These are phyloP conservation scores for Aphidius gifuensis DNA, from an alignment of 1,140 invertebrate species.

Conservation along the genomic window DNA sequence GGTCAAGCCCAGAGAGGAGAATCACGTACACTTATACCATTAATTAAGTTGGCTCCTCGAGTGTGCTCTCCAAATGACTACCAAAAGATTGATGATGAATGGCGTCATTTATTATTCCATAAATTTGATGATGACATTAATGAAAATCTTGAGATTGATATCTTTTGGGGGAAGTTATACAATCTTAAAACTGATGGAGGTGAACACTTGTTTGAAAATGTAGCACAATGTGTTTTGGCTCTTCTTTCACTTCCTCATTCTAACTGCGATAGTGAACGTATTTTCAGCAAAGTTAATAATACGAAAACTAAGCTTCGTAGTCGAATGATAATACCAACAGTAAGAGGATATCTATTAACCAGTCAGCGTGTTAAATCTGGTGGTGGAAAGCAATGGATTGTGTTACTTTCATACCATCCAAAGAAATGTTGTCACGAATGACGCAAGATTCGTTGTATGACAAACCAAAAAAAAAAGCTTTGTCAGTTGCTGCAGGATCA, in stretches of 20 bases:
- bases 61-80: not conserved
- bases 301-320: conserved; percentile 25
- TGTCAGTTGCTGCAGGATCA: no score
- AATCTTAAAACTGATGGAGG: not conserved
- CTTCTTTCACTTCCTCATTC: conserved; percentile 24
- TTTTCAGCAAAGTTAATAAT: conserved; percentile 24
- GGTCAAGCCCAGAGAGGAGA: not conserved
- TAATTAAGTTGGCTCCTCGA: not conserved
- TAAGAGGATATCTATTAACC: conserved; percentile 18
- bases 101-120: conserved; percentile 1
- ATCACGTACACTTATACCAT: not conserved
- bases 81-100: conserved; percentile 11
- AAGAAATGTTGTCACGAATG: not conserved
- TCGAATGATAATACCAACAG: conserved; percentile 13
- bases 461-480: no score
- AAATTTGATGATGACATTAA: conserved; percentile 1
- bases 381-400: not conserved
- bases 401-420: not conserved
- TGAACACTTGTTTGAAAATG: conserved; percentile 1
- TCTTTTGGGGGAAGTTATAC: conserved; percentile 4
- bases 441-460: not conserved
- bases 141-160: not conserved
- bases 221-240: conserved; percentile 10
- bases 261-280: conserved; percentile 24
- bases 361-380: conserved; percentile 2